These are phyloP conservation scores for Acanthopleura granulata DNA, from an alignment of 2,888 invertebrate species.

Conservation along the genomic window DNA sequence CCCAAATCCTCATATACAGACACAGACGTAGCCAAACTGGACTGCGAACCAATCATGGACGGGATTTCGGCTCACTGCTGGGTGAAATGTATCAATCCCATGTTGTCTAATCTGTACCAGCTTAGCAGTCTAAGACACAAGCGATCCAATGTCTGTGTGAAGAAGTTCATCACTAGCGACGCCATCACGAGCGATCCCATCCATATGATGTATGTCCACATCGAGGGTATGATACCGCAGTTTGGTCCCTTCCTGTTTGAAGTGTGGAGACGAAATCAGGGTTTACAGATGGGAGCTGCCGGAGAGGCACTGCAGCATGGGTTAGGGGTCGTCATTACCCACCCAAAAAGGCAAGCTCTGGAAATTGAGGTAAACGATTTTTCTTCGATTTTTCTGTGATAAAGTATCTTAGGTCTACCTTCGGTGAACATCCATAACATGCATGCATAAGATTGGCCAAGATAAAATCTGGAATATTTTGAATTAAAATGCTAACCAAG, in stretches of 20 bases:
- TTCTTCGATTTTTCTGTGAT: no score
- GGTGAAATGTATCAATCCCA: neutral
- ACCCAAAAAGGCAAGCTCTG: neutral
- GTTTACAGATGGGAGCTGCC: neutral
- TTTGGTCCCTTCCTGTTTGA: conserved; percentile 16
- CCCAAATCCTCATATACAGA: neutral
- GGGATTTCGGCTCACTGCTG: neutral
- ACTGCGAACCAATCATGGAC: conserved; percentile 6
- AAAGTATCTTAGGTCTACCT: no score
- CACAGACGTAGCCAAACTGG: neutral
- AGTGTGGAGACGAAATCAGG: conserved; percentile 12
- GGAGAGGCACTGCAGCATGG: neutral
- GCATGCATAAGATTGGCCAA: no score
- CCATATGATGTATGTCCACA: conserved; percentile 13
- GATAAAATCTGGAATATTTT: no score
- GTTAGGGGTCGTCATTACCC: neutral
- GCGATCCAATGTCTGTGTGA: neutral
- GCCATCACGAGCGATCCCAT: conserved; percentile 4
- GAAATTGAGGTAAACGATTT: neutral
- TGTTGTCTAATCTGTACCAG: neutral
- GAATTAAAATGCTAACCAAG: no score
- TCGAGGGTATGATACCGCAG: conserved; percentile 14
- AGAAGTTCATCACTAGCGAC: neutral
- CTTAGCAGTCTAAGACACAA: neutral
- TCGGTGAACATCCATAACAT: no score